These are phyloP conservation scores for Petrophora chlorosata DNA, from an alignment of 2,888 invertebrate species.

Conservation along the genomic window DNA sequence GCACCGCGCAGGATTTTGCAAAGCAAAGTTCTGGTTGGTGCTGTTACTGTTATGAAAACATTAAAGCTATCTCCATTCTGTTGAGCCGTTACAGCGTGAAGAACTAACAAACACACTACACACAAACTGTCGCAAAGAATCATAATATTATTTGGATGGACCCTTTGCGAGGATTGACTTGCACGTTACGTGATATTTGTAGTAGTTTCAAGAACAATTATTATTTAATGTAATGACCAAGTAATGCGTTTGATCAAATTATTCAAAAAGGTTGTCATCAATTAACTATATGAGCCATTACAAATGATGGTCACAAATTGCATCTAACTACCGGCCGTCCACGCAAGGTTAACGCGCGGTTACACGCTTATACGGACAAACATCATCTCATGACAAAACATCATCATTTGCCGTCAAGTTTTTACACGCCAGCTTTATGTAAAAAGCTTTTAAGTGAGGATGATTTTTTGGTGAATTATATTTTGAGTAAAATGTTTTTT, in stretches of 20 bases:
- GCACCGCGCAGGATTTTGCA: no score
- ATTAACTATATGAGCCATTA: conserved; percentile 3
- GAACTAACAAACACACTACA: no score
- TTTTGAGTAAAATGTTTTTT: conserved; percentile 7
- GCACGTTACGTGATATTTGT: no score
- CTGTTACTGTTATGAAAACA: no score
- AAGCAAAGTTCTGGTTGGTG: no score
- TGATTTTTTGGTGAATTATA: background rate
- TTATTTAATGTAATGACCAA: no score
- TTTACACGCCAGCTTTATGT: conserved; percentile 19
- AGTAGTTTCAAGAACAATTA: no score
- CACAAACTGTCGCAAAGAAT: no score
- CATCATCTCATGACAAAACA: conserved; percentile 8
- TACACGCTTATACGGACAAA: conserved; percentile 12
- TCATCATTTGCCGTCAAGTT: conserved; percentile 25
- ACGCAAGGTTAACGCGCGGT: conserved; percentile 41
- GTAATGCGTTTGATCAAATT: background rate
- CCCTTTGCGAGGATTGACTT: no score
- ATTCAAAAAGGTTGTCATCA: background rate
- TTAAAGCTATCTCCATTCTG: no score
- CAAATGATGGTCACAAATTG: conserved; percentile 22
- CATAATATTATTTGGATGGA: no score
- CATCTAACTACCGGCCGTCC: conserved; percentile 21
- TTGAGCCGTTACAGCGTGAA: no score
- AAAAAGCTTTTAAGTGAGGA: background rate